phyloP scores from a whole-genome alignment of 2,888 invertebrate species.

The Siphonodentalium dalli region DNA sequence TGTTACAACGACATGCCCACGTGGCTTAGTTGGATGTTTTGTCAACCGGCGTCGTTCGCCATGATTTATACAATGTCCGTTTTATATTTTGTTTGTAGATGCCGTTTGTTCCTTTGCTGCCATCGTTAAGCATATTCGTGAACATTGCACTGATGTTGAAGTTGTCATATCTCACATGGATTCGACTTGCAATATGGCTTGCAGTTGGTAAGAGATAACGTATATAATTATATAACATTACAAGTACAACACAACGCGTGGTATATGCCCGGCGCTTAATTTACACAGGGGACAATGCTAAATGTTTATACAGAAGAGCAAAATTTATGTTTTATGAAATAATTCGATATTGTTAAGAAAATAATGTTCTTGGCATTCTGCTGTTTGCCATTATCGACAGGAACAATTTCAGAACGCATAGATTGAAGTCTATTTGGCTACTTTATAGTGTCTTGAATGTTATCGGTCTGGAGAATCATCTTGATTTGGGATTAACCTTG shows the following conservation, averaged over 20 bases:
- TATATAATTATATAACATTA: not conserved
- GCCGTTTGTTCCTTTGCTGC: constrained; percentile 60
- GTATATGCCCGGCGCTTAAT: not conserved
- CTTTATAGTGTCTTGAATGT: no score
- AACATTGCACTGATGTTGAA: constrained; percentile 62
- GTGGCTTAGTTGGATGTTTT: not conserved
- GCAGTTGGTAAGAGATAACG: constrained; percentile 42
- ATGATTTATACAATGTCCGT: constrained; percentile 1
- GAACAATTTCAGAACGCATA: no score
- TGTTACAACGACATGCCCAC: no score
- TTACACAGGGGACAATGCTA: not conserved
- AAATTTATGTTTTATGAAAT: no score
- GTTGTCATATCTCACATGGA: constrained; percentile 58
- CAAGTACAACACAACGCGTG: not conserved
- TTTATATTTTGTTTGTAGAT: constrained; percentile 51
- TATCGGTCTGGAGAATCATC: no score
- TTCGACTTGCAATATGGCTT: constrained; percentile 59
- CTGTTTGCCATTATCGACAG: no score
- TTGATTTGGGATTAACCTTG: no score
- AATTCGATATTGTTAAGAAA: no score
- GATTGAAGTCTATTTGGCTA: no score
- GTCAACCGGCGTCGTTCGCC: not conserved
- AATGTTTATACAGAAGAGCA: no score
- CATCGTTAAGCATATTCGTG: constrained; percentile 54
- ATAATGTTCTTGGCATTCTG: no score